Evolutionary conservation across 2,113 vertebrate species (phyloP).

Genomic region (Mixornis gularis): DNA sequence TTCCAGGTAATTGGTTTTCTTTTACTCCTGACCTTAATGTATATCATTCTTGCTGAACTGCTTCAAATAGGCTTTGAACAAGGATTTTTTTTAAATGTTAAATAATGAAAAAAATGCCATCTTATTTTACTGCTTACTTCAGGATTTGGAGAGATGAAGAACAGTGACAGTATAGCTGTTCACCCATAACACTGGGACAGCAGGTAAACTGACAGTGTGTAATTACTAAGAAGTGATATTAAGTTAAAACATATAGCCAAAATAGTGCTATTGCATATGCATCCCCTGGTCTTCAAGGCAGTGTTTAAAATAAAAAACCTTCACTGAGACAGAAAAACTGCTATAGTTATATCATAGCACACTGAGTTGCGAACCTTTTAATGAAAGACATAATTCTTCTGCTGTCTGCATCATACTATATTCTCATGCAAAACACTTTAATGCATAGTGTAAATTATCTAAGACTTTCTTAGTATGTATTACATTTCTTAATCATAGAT

Average conservation of each 20-base stretch:
- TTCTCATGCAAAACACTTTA: conserved; percentile 80
- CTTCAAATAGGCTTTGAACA: conserved; percentile 68
- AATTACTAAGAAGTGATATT: conserved; percentile 67
- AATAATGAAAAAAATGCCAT: conserved; percentile 66
- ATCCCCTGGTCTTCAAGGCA: conserved; percentile 63
- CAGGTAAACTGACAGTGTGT: conserved; percentile 67
- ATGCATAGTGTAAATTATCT: conserved; percentile 72
- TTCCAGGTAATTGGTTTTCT: conserved; percentile 68
- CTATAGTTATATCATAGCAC: conserved; percentile 70
- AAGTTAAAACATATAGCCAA: conserved; percentile 69
- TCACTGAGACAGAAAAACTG: conserved; percentile 75
- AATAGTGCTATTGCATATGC: conserved; percentile 48
- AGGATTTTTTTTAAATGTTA: conserved; percentile 24
- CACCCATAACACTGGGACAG: conserved; percentile 71
- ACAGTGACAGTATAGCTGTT: conserved; percentile 48
- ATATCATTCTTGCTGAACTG: conserved; percentile 61
- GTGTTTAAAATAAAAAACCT: conserved; percentile 72
- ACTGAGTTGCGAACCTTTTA: conserved; percentile 76
- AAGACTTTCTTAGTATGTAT: conserved; percentile 72
- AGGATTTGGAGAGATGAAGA: conserved; percentile 61
- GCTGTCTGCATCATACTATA: conserved; percentile 72
- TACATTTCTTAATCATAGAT: conserved; percentile 75
- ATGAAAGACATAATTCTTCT: conserved; percentile 79
- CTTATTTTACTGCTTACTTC: conserved; percentile 67
- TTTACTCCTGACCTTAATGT: conserved; percentile 65